phyloP scores from a whole-genome alignment of 2,113 vertebrate species.

The Ivindomyrus marchei region DNA sequence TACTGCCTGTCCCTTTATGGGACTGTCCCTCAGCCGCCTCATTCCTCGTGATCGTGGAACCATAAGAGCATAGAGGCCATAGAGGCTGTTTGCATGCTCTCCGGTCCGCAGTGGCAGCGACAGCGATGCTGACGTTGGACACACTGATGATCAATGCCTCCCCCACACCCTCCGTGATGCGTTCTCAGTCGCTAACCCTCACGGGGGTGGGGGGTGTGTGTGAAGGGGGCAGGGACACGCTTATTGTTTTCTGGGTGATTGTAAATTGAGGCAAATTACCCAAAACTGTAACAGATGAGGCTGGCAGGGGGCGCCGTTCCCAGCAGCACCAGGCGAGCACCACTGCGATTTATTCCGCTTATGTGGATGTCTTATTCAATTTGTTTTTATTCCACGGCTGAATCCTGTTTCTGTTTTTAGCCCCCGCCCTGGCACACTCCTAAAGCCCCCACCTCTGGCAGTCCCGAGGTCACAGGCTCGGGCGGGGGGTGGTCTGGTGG shows the following conservation, averaged over 20 bases:
- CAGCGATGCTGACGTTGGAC: neutral
- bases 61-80: neutral
- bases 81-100: neutral
- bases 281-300: neutral
- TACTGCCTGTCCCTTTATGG: neutral
- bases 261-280: conserved; percentile 4
- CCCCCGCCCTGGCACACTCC: neutral
- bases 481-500: neutral
- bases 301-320: neutral
- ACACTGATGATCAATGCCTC: neutral
- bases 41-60: neutral
- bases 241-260: neutral
- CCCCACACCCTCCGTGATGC: neutral
- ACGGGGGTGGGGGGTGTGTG: too few species aligned
- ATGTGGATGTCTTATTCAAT: neutral
- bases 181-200: neutral
- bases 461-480: neutral
- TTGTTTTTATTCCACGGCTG: neutral
- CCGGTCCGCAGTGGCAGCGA: neutral
- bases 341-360: neutral
- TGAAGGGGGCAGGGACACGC: neutral
- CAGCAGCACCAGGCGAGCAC: neutral
- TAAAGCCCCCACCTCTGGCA: neutral
- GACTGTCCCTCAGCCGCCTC: neutral
- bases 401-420: neutral